Base-by-base conservation (phyloP, 1,140 invertebrate genomes). In the Drosophila paulistorum region DNA sequence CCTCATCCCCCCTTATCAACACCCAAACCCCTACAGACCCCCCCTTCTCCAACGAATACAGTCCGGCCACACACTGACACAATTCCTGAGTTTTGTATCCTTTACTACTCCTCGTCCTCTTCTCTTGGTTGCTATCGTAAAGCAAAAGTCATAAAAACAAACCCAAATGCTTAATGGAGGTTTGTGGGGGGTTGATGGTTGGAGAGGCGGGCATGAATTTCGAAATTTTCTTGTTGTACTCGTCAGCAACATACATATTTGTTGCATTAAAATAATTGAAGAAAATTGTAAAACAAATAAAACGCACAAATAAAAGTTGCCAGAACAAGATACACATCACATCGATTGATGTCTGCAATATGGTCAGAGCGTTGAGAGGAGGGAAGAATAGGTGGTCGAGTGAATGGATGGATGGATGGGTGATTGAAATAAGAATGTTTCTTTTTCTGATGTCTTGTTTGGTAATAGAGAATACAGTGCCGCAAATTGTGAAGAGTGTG, bases 191-290 rank as follows among this genome's bases (percentile, higher is more conserved):
- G 30, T 30, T 30, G 30, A 6, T 5, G 30, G 6, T 30, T 3
- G 20, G 17, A 35, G 30, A 35, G 51, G 33, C 33, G 5, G 59
- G 48, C 73, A 67, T 67, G 69, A 68, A 78, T 78, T 58, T 86
- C 63, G 65, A 65, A 86, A 76, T 71, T 74, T 68, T 59, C 57
- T 41, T 58, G 37, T 60, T 64, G 81, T 79, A 68, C 41, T 33
- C 76, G 72, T 76, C 83, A 79, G 45, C 45, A 51, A 23, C 45
- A 51, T 51, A 87, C 84, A 89, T 75, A 89, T 86, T 86, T 83
- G 83, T 86, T 87, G 83, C 83, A 86, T 87, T 86, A 87, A 83
- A 83, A 80, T 86, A 86, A 86, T 86, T 86, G 83, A 86, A 83
- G 76, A 72, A 74, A 87, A 86, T 83, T 80, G 79, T 87, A 74